Evolutionary conservation across 1,140 invertebrate species (phyloP).

Genomic region (Heliconius hewitsoni): DNA sequence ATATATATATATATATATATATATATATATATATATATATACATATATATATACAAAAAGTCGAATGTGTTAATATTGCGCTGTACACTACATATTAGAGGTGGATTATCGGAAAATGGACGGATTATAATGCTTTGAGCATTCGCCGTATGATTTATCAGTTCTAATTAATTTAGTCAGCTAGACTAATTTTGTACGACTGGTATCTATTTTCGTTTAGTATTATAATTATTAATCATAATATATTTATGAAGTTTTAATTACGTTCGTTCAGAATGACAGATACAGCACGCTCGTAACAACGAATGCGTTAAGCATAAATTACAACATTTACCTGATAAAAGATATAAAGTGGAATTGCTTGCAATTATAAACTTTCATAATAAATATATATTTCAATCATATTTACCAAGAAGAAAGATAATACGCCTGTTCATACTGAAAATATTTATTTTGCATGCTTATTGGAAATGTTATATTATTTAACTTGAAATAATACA

Average conservation of each 20-base stretch:
- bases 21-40: too few relatives aligned
- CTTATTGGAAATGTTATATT: not conserved
- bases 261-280: constrained; percentile 45
- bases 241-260: constrained; percentile 49
- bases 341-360: constrained; percentile 3
- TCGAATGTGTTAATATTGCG: not conserved
- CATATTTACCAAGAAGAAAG: not conserved
- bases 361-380: constrained; percentile 10
- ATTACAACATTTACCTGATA: constrained; percentile 20
- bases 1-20: too few relatives aligned
- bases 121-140: constrained; percentile 3
- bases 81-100: not conserved
- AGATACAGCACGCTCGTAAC: constrained; percentile 39
- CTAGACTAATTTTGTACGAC: constrained; percentile 2
- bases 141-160: constrained; percentile 3
- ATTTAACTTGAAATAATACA: not conserved
- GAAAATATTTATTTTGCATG: not conserved
- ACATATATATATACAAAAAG: not conserved
- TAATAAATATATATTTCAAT: constrained; percentile 2
- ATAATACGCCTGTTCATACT: not conserved
- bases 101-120: not conserved
- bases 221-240: constrained; percentile 32
- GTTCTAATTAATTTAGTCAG: constrained; percentile 17
- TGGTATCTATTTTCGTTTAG: constrained; percentile 16
- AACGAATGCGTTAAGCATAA: constrained; percentile 25